Evolutionary conservation across 92 coral and sea anemone genomes (phyloP), one percentile per base, ranked within the genome.

Genomic region (Phymanthus crucifer): DNA sequence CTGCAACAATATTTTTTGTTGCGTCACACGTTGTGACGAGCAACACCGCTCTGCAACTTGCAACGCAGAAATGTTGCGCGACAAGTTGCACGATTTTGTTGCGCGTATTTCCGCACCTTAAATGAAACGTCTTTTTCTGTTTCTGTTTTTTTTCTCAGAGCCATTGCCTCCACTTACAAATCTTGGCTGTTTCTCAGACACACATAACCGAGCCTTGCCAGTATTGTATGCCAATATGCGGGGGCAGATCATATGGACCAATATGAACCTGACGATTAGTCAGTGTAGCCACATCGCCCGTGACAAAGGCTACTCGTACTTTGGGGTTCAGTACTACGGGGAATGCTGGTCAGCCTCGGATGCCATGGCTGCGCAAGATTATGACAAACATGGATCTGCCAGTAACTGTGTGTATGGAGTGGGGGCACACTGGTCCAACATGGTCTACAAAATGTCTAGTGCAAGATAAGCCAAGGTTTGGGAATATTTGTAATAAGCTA

Each of bases 251-350:
- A 27, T 77, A 58, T 91, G 95, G 95, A 3, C 31, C 17, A 70
- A 91, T 46, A 80, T 87, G 76, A 50, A 32, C 18, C 50, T 40
- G 29, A 88, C 90, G 58, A 71, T 91, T n/a, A 32, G 65, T 29
- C 88, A 88, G 54, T 91, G 95, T 57, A 87, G 90, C 12, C 84
- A 73, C 66, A 72, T 84, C 46, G 95, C 92, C 29, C 81, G 77
- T 32, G 85, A 91, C 47, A 70, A 50, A 65, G 85, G 83, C 21
- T 80, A 85, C 70, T n/a, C 40, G 3, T 71, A 71, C 52, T 91
- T 91, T 82, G 90, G 83, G 34, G 78, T 91, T 37, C 95, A 85
- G 78, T 91, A 6, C 40, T 91, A 82, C 37, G 89, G 90, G 6
- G 95, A 91, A 78, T 91, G 95, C 68, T 84, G 84, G 72, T 85